A percentile compares a stretch with the other conserved stretches of the same genome.
phyloP scores from a whole-genome alignment of 2,113 vertebrate genomes.

The Lophotis ruficrista region DNA sequence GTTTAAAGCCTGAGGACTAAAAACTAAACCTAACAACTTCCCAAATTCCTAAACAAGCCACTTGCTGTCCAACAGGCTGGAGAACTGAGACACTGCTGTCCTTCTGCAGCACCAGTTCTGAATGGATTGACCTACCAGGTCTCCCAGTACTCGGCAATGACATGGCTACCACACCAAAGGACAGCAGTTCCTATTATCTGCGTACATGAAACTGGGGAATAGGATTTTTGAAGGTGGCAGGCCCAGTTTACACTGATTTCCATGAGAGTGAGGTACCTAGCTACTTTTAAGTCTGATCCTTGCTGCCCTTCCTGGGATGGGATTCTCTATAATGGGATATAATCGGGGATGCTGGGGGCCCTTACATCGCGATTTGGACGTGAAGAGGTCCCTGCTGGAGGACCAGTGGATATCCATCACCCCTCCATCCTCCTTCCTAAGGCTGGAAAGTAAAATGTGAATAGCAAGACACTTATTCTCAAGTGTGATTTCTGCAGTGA shows the following conservation, averaged over 20 bases:
- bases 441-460: not conserved
- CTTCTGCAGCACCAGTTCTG: not conserved
- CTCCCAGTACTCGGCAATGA: not conserved
- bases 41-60: not conserved
- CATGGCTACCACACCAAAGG: not conserved
- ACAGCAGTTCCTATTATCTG: not conserved
- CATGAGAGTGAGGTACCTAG: not conserved
- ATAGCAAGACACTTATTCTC: not conserved
- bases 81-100: not conserved
- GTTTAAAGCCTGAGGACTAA: not conserved
- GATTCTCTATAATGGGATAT: not conserved
- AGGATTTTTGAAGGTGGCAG: not conserved
- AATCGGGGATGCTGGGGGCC: not conserved
- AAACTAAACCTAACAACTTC: not conserved
- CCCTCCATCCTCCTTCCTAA: not conserved
- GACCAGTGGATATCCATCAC: not conserved
- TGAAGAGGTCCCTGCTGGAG: not conserved
- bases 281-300: not conserved
- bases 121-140: accelerated
- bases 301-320: not conserved
- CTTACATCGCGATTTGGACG: accelerated
- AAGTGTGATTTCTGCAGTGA: not conserved
- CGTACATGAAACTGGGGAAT: not conserved
- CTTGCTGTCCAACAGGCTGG: not conserved
- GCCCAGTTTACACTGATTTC: not conserved